Evolutionary conservation across 1,140 invertebrate species (phyloP).

Genomic region (Drosophila watanabei): DNA sequence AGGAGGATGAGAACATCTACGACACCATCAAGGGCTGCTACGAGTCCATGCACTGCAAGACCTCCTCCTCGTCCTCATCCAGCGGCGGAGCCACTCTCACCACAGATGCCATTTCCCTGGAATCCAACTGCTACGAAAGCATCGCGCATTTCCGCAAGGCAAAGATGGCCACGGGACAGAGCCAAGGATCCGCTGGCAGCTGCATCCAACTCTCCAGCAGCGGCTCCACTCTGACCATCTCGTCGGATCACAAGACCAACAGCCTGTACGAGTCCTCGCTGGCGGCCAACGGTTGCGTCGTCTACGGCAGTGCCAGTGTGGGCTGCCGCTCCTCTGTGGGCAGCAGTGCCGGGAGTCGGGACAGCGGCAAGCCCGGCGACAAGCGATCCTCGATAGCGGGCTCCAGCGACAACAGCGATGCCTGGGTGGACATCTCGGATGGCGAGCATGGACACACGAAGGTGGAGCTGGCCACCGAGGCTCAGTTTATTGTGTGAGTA

Average conservation of each 20-base stretch:
- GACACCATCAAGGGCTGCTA: conserved; percentile 87
- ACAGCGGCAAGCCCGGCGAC: conserved; percentile 37
- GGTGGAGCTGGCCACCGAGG: conserved; percentile 36
- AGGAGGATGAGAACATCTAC: conserved; percentile 87
- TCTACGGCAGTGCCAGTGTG: conserved; percentile 86
- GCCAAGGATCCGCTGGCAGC: conserved; percentile 72
- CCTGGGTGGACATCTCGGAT: conserved; percentile 89
- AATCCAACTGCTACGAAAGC: conserved; percentile 88
- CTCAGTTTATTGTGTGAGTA: conserved; percentile 86
- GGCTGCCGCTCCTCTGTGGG: conserved; percentile 63
- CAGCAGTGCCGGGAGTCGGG: conserved; percentile 45
- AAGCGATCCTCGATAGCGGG: conserved; percentile 84
- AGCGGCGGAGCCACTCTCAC: conserved; percentile 17
- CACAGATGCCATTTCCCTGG: conserved; percentile 76
- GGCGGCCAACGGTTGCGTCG: conserved; percentile 70
- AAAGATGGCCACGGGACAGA: conserved; percentile 62
- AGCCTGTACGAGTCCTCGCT: conserved; percentile 87
- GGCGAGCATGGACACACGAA: conserved; percentile 35
- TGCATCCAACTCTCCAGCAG: conserved; percentile 86
- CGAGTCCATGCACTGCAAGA: conserved; percentile 66
- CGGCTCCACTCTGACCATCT: conserved; percentile 87
- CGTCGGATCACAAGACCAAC: conserved; percentile 89
- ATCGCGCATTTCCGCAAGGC: conserved; percentile 86
- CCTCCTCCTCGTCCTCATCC: conserved; percentile 10
- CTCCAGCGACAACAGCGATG: conserved; percentile 88